phyloP scores from a whole-genome alignment of 1,140 invertebrate genomes.

The Drosophila sturtevanti region DNA sequence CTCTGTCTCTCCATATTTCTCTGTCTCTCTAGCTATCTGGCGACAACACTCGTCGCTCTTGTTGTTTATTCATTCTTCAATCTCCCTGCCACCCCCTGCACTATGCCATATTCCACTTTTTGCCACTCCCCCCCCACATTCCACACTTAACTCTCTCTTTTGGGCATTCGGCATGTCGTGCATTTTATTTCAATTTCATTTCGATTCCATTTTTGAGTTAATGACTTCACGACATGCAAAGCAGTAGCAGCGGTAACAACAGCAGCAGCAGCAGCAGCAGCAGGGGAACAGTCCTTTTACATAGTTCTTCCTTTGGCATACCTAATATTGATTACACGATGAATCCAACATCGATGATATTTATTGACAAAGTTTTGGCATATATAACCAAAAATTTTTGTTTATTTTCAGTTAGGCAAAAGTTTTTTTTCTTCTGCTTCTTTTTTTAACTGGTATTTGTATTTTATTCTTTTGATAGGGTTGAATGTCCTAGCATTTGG shows the following conservation, averaged over 20 bases:
- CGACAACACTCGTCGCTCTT: constrained; percentile 17
- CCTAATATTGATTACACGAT: constrained; percentile 42
- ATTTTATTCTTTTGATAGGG: background rate
- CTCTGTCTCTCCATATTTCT: background rate
- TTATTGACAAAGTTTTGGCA: constrained; percentile 71
- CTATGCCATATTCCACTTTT: background rate
- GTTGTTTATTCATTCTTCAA: constrained; percentile 10
- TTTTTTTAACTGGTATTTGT: background rate
- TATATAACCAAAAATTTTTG: constrained; percentile 50
- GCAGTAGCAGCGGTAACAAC: constrained; percentile 23
- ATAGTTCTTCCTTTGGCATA: constrained; percentile 23
- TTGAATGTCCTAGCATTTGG: constrained; percentile 9
- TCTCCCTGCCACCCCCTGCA: background rate
- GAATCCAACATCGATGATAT: constrained; percentile 54
- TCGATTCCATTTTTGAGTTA: constrained; percentile 71
- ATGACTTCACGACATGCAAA: constrained; percentile 76
- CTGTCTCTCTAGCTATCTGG: constrained; percentile 1
- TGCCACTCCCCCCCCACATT: background rate
- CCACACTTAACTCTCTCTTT: constrained; percentile 28
- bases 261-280: background rate
- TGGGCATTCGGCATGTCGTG: constrained; percentile 54
- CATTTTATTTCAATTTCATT: constrained; percentile 77
- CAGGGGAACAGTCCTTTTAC: constrained; percentile 23
- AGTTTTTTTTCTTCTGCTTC: constrained; percentile 23
- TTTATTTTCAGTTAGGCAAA: constrained; percentile 23